These are phyloP conservation scores for Baccha elongata DNA, from an alignment of 2,888 invertebrate genomes.

Conservation along the genomic window DNA sequence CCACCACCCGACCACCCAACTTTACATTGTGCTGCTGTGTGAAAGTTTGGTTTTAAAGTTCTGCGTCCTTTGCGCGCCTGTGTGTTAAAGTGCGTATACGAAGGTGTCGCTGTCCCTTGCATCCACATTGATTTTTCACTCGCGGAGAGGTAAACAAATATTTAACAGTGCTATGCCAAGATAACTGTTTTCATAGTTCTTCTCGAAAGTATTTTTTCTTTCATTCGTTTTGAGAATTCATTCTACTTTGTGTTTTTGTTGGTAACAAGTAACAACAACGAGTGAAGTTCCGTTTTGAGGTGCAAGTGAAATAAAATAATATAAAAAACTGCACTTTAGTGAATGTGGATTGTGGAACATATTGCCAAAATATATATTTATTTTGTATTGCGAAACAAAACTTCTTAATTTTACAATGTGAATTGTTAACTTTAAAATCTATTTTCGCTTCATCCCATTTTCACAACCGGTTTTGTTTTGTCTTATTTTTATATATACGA, in stretches of 20 bases:
- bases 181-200: conserved; percentile 23
- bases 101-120: conserved; percentile 58
- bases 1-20: conserved; percentile 26
- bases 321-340: conserved; percentile 26
- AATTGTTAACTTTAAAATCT: conserved; percentile 31
- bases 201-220: not conserved
- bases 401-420: conserved; percentile 53
- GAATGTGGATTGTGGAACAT: conserved; percentile 67
- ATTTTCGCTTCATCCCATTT: conserved; percentile 51
- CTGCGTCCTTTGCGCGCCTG: conserved; percentile 43
- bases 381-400: conserved; percentile 8
- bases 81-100: conserved; percentile 30
- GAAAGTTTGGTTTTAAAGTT: not conserved
- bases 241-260: conserved; percentile 22
- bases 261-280: conserved; percentile 24
- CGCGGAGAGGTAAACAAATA: conserved; percentile 30
- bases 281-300: not conserved
- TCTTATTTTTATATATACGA: conserved; percentile 22
- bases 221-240: conserved; percentile 18
- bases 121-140: conserved; percentile 67
- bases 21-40: not conserved
- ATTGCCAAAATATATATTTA: conserved; percentile 24
- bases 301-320: not conserved
- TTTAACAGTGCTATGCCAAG: not conserved
- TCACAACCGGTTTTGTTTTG: conserved; percentile 20